These are phyloP conservation scores for Pterocles orientalis DNA, from an alignment of 2,113 vertebrate species.

Conservation along the genomic window DNA sequence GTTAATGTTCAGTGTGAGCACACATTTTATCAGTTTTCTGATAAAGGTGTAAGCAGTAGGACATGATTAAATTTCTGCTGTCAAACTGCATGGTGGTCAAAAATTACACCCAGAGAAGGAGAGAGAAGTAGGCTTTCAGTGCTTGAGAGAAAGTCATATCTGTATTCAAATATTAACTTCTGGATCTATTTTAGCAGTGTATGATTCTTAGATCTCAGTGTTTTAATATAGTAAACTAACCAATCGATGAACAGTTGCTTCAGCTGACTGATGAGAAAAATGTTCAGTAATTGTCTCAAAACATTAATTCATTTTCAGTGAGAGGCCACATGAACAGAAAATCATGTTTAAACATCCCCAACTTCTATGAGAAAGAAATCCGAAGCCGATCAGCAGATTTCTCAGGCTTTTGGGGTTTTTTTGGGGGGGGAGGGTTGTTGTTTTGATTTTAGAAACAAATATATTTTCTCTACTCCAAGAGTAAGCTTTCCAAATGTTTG, in stretches of 20 bases:
- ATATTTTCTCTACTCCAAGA: background rate
- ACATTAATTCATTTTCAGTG: background rate
- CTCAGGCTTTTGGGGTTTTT: background rate
- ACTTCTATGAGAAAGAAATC: background rate
- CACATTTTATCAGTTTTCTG: slow-evolving; percentile 27
- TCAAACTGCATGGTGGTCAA: background rate
- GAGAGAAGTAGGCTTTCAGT: background rate
- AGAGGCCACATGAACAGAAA: background rate
- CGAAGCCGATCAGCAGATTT: background rate
- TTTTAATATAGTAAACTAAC: background rate
- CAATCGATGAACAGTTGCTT: background rate
- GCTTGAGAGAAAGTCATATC: background rate
- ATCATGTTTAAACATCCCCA: background rate
- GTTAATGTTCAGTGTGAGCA: slow-evolving; percentile 7
- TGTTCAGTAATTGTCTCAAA: background rate
- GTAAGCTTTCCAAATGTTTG: background rate
- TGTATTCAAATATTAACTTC: background rate
- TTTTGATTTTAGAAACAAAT: background rate
- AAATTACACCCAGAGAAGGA: background rate
- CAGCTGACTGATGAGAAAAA: background rate
- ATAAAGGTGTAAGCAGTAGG: slow-evolving; percentile 23
- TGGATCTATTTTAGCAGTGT: background rate
- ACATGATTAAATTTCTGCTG: slow-evolving; percentile 25
- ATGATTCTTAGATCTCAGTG: background rate
- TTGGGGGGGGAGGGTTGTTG: too few relatives aligned